These are phyloP conservation scores for Apotomis capreana DNA, from an alignment of 2,888 invertebrate genomes.

Conservation along the genomic window DNA sequence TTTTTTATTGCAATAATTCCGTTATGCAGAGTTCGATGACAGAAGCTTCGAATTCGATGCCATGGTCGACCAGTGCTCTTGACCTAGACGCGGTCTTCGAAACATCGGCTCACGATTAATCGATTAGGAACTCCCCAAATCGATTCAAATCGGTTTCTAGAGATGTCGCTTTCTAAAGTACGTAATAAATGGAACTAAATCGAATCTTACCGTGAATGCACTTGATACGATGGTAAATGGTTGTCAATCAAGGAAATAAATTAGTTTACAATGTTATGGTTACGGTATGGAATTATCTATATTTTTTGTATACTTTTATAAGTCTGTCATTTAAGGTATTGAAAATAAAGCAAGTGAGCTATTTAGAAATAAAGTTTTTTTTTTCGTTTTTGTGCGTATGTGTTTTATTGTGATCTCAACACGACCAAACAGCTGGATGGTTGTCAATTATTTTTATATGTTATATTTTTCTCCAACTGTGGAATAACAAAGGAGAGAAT, in stretches of 20 bases:
- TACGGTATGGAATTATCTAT: neutral
- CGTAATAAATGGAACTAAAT: constrained; percentile 42
- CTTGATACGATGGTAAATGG: neutral
- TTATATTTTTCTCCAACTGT: too few species aligned
- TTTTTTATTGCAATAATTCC: constrained; percentile 23
- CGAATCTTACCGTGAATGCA: constrained; percentile 20
- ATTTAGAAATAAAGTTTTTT: too few species aligned
- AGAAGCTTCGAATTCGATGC: constrained; percentile 60
- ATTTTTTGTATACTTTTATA: too few species aligned
- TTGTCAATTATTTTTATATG: too few species aligned
- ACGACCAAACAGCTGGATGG: too few species aligned
- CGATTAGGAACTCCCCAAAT: constrained; percentile 47
- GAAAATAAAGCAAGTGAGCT: too few species aligned
- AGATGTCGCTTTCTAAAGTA: constrained; percentile 52
- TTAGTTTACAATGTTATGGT: neutral
- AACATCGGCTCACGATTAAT: constrained; percentile 47
- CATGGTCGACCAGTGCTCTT: constrained; percentile 66
- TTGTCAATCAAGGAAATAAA: neutral
- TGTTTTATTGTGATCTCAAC: too few species aligned
- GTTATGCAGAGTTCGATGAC: constrained; percentile 60
- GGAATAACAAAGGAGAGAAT: too few species aligned
- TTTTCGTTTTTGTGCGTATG: too few species aligned
- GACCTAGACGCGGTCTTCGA: constrained; percentile 64
- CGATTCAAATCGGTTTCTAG: constrained; percentile 42
- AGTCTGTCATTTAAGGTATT: too few species aligned